phyloP scores from a whole-genome alignment of 2,113 vertebrate genomes.

The Microcebus murinus region DNA sequence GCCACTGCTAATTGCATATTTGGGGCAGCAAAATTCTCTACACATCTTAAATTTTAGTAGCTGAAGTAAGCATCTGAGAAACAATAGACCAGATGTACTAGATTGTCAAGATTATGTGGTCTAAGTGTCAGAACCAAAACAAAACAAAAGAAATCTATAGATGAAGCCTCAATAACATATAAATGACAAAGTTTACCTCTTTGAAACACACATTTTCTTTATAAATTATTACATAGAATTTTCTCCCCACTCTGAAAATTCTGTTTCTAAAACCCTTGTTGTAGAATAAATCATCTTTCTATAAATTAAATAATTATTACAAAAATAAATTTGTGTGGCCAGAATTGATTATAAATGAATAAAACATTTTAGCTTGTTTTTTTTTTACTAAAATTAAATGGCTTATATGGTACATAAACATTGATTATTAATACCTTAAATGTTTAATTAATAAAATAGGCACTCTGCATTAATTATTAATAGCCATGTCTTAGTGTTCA shows the following conservation, averaged over 20 bases:
- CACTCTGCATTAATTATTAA: not conserved
- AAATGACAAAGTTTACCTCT: not conserved
- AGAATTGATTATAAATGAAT: not conserved
- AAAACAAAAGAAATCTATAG: not conserved
- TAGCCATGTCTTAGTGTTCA: not conserved
- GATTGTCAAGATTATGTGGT: not conserved
- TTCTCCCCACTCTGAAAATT: not conserved
- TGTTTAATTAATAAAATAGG: not conserved
- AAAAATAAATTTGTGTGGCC: not conserved
- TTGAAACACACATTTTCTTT: not conserved
- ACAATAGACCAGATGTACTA: not conserved
- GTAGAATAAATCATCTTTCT: not conserved
- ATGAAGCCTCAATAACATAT: not conserved
- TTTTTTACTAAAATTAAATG: not conserved
- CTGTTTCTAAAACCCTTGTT: not conserved
- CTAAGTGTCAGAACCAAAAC: not conserved
- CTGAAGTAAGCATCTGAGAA: not conserved
- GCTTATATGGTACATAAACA: not conserved
- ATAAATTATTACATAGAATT: not conserved
- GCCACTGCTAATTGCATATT: not conserved
- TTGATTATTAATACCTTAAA: conserved; percentile 1
- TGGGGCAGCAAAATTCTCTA: not conserved
- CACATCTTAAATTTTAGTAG: not conserved
- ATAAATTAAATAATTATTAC: not conserved
- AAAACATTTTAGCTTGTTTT: not conserved